A percentile compares a stretch with the other conserved stretches of the same genome.
phyloP scores from a whole-genome alignment of 2,113 vertebrate genomes.

The Charadrius vociferus region DNA sequence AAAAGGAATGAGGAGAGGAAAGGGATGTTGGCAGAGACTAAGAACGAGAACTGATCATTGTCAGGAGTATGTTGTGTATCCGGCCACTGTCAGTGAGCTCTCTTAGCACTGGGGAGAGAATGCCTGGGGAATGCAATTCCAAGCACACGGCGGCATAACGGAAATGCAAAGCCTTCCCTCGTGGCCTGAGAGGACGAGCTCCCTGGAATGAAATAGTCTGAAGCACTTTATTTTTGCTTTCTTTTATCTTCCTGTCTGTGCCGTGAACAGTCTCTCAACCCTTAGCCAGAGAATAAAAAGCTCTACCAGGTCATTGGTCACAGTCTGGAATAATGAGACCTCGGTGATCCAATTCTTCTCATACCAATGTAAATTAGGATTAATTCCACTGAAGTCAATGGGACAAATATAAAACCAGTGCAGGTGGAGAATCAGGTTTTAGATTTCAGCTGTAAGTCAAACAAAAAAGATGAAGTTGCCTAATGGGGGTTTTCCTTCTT shows the following conservation, averaged over 20 bases:
- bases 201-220: background rate
- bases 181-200: background rate
- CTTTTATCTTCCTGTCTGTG: background rate
- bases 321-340: background rate
- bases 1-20: background rate
- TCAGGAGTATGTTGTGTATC: background rate
- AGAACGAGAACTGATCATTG: background rate
- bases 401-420: background rate
- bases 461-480: background rate
- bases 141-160: background rate
- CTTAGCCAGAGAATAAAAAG: background rate
- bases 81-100: background rate
- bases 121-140: background rate
- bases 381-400: constrained; percentile 7
- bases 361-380: background rate
- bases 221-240: constrained; percentile 16
- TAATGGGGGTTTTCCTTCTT: background rate
- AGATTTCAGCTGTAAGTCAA: background rate
- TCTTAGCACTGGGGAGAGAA: background rate
- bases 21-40: background rate
- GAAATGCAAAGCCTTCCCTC: constrained; percentile 8
- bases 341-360: background rate
- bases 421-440: background rate
- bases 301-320: background rate
- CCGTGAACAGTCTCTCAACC: background rate